phyloP scores from a whole-genome alignment of 2,888 invertebrate species.

The Apamea anceps region DNA sequence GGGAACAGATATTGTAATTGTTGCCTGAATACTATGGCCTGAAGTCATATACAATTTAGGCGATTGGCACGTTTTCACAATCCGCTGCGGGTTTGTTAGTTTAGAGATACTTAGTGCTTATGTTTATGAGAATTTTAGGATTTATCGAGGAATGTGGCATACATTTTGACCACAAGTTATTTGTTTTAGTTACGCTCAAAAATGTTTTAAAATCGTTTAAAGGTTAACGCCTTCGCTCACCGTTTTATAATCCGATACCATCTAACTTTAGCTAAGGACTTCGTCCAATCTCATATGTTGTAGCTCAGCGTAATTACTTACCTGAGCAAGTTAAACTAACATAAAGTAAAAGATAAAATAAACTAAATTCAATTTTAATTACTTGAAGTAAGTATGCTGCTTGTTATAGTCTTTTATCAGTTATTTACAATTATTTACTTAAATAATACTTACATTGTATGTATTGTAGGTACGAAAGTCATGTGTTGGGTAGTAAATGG shows the following conservation, averaged over 20 bases:
- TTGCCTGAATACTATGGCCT: not conserved
- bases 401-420: not conserved
- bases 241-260: not conserved
- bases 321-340: not conserved
- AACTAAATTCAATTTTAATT: not conserved
- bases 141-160: not conserved
- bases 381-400: not conserved
- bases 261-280: slow-evolving; percentile 11
- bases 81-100: not conserved
- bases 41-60: not conserved
- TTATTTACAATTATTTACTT: not conserved
- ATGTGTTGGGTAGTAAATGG: slow-evolving; percentile 1
- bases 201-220: not conserved
- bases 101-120: not conserved
- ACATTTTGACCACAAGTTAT: not conserved
- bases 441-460: not conserved
- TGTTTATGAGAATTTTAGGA: not conserved
- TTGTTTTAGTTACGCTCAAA: not conserved
- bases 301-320: not conserved
- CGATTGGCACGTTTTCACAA: slow-evolving; percentile 2
- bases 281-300: slow-evolving; percentile 4
- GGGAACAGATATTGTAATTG: not conserved
- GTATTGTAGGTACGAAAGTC: slow-evolving; percentile 3
- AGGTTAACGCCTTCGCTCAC: not conserved
- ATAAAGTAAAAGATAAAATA: not conserved